Evolutionary conservation across 2,797 vertebrate genomes (phyloP), one percentile per base, ranked within the genome.

Genomic region (Enteromius thamalakanensis): DNA sequence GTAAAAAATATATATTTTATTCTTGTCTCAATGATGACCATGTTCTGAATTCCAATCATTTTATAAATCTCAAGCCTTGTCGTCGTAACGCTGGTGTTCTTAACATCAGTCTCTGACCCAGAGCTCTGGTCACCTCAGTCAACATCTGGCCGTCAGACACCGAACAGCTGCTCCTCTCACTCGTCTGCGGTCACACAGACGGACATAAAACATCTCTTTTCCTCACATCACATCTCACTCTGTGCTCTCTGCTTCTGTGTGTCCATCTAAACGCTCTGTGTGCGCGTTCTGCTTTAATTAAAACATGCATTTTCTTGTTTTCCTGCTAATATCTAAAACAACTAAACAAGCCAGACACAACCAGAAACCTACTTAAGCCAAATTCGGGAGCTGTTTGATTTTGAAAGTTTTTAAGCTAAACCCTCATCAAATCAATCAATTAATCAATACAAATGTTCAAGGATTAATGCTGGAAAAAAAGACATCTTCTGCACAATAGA

Each of bases 101-200:
- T 75, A 58, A 53, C 42, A 51, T 51, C 32, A 45, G 76, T 68
- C 32, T 79, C 62, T 82, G 76, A 86, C 80, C 80, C 60, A 60
- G 45, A 79, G 69, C 53, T 32, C 42, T 64, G 75, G 74, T 86
- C 82, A 87, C 60, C 83, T 68, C 55, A 42, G 40, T 71, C 69
- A 79, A 83, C 83, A 87, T 83, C 86, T 83, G 86, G 40, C 53
- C 55, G 19, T 75, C 55, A 37, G 80, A 51, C 70, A 72, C 45
- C 55, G 69, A 69, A 51, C 85, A 81, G 79, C 85, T 86, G 77
- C 71, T 86, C 62, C 23, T 32, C 51, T 64, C 71, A 26, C 21
- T 79, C 29, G 9, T 21, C 17, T 15, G 17, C 49, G 67, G 65
- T 80, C 51, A 67, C 3, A 45, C 49, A 15, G n/a, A 64, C 8